Evolutionary conservation across 2,113 vertebrate genomes (phyloP).

Genomic region (Mobula hypostoma): DNA sequence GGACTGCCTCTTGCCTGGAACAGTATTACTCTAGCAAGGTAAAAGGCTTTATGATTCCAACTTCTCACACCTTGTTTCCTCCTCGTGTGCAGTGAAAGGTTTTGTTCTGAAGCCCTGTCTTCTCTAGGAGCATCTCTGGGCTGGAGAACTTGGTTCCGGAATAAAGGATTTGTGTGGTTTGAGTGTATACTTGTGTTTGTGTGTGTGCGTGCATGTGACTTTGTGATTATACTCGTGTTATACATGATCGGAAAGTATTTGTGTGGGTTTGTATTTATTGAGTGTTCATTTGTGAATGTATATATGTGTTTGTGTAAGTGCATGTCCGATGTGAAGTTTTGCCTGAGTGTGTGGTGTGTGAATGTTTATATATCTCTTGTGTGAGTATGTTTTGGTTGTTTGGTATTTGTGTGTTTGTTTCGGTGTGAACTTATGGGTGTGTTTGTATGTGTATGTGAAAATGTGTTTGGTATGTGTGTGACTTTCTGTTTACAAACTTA

Average conservation of each 20-base stretch:
- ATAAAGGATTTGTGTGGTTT: too few species aligned
- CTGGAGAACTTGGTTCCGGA: background rate
- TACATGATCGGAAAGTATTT: too few species aligned
- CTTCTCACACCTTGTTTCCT: background rate
- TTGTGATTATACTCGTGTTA: background rate
- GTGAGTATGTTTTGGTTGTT: too few species aligned
- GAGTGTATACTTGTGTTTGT: background rate
- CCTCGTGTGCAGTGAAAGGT: background rate
- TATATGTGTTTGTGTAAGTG: too few species aligned
- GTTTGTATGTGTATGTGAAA: background rate
- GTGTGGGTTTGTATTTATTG: too few species aligned
- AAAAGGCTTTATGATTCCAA: slow-evolving; percentile 45
- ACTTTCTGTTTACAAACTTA: background rate
- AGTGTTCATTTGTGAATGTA: too few species aligned
- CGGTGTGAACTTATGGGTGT: background rate
- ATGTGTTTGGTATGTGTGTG: background rate
- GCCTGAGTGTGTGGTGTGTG: background rate
- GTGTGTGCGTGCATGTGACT: background rate
- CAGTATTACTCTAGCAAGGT: slow-evolving; percentile 97
- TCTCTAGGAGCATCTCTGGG: background rate
- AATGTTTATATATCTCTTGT: background rate
- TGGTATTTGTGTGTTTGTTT: background rate
- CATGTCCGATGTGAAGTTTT: too few species aligned
- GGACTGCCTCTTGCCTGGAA: slow-evolving; percentile 65
- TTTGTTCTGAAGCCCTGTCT: background rate